A percentile compares a stretch with the other conserved stretches of the same genome.
phyloP scores from a whole-genome alignment of 2,888 invertebrate genomes.

The Argyra leucocephala region DNA sequence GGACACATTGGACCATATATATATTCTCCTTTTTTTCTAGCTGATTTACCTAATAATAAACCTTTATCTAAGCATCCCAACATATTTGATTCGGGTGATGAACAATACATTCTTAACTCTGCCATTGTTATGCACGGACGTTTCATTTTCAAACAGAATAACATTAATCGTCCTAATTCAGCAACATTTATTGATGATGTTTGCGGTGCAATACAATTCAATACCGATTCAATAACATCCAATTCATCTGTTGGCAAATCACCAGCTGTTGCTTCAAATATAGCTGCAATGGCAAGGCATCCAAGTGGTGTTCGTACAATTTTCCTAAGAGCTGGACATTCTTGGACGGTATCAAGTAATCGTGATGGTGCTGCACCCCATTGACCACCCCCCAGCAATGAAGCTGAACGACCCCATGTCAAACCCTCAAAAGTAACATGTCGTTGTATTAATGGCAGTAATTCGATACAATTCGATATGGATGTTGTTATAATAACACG shows the following conservation, averaged over 20 bases:
- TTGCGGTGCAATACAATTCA: conserved; percentile 38
- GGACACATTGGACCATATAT: conserved; percentile 46
- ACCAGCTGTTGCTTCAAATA: conserved; percentile 45
- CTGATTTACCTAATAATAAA: conserved; percentile 40
- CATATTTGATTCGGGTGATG: conserved; percentile 40
- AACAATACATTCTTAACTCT: conserved; percentile 45
- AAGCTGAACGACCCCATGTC: conserved; percentile 46
- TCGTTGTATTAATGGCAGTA: conserved; percentile 45
- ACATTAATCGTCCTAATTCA: conserved; percentile 47
- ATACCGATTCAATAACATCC: conserved; percentile 37
- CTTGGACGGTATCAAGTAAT: conserved; percentile 41
- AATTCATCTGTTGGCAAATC: conserved; percentile 38
- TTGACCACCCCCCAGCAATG: conserved; percentile 45
- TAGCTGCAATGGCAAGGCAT: conserved; percentile 46
- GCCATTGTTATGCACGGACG: conserved; percentile 45
- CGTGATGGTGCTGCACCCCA: conserved; percentile 44
- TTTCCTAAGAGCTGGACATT: conserved; percentile 40
- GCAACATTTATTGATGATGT: conserved; percentile 36
- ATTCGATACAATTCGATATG: conserved; percentile 35
- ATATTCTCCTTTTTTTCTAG: conserved; percentile 41
- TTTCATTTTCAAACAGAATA: conserved; percentile 45
- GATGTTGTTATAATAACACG: conserved; percentile 47
- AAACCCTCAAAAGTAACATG: conserved; percentile 46
- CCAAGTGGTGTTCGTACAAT: conserved; percentile 48
- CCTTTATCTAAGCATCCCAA: conserved; percentile 45